These are phyloP conservation scores for Eremobia ochroleuca DNA, from an alignment of 2,888 invertebrate genomes.

Conservation along the genomic window DNA sequence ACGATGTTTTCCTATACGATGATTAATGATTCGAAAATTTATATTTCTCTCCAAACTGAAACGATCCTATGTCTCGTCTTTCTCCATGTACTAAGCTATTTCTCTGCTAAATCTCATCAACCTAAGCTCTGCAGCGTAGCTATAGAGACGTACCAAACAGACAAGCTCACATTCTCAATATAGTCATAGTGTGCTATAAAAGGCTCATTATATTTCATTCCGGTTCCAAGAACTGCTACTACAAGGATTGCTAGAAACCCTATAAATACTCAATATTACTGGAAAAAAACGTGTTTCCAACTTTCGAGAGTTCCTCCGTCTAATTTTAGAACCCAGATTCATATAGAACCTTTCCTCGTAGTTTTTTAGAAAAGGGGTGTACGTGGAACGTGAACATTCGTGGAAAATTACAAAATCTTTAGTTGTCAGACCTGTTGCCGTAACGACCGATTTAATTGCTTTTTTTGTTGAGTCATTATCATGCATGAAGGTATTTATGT, in stretches of 20 bases:
- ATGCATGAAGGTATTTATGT: neutral
- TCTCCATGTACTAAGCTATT: neutral
- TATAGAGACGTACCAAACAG: neutral
- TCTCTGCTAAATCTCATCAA: neutral
- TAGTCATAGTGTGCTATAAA: neutral
- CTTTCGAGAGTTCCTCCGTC: neutral
- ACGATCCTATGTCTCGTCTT: neutral
- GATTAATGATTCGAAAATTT: neutral
- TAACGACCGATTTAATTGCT: constrained; percentile 13
- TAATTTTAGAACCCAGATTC: constrained; percentile 12
- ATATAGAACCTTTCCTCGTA: constrained; percentile 12
- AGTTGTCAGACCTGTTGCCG: neutral
- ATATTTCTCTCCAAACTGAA: neutral
- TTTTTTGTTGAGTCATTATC: constrained; percentile 25
- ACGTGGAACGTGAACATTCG: constrained; percentile 9
- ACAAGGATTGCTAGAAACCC: neutral
- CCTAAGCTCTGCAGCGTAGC: neutral
- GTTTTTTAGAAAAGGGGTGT: neutral
- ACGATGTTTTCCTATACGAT: no score
- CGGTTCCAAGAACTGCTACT: neutral
- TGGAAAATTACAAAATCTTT: neutral
- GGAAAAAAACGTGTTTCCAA: neutral
- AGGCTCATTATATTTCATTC: neutral
- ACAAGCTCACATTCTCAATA: neutral
- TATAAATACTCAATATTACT: neutral